Evolutionary conservation across 1,140 invertebrate genomes (phyloP).

Genomic region (Nilaparvata lugens): DNA sequence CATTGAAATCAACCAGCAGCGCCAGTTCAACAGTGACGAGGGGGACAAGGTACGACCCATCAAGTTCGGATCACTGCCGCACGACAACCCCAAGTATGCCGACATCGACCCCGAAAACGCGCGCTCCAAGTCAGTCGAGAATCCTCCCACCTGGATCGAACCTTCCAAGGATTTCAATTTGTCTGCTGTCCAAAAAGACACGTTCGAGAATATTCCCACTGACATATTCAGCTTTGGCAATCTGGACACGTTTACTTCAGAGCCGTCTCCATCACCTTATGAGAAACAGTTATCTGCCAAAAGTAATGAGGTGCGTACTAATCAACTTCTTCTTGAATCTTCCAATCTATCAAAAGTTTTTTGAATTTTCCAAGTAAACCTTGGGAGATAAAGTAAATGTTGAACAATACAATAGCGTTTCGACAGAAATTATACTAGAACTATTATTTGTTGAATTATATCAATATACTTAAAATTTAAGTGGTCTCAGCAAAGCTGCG

Average conservation of each 20-base stretch:
- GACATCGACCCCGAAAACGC: slow-evolving; percentile 9
- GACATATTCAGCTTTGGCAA: not conserved
- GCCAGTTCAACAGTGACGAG: not conserved
- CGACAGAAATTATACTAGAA: too few relatives aligned
- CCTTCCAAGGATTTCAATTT: slow-evolving; percentile 2
- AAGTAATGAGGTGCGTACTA: too few relatives aligned
- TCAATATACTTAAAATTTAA: too few relatives aligned
- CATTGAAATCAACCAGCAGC: slow-evolving; percentile 8
- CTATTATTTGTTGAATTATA: too few relatives aligned
- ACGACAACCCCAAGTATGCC: slow-evolving; percentile 7
- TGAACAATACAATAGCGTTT: too few relatives aligned
- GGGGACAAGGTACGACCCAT: slow-evolving; percentile 4
- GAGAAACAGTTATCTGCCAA: too few relatives aligned
- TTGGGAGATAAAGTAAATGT: too few relatives aligned
- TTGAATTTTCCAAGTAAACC: too few relatives aligned
- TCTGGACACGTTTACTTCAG: not conserved
- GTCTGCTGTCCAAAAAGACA: slow-evolving; percentile 1
- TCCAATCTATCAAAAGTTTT: too few relatives aligned
- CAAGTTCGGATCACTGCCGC: slow-evolving; percentile 14
- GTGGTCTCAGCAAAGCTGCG: too few relatives aligned
- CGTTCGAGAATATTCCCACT: not conserved
- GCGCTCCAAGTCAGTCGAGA: slow-evolving; percentile 14
- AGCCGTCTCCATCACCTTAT: too few relatives aligned
- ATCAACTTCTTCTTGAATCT: too few relatives aligned
- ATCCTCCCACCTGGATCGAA: slow-evolving; percentile 3